Evolutionary conservation across 2,797 vertebrate genomes (phyloP).

Genomic region (Acanthis flammea): DNA sequence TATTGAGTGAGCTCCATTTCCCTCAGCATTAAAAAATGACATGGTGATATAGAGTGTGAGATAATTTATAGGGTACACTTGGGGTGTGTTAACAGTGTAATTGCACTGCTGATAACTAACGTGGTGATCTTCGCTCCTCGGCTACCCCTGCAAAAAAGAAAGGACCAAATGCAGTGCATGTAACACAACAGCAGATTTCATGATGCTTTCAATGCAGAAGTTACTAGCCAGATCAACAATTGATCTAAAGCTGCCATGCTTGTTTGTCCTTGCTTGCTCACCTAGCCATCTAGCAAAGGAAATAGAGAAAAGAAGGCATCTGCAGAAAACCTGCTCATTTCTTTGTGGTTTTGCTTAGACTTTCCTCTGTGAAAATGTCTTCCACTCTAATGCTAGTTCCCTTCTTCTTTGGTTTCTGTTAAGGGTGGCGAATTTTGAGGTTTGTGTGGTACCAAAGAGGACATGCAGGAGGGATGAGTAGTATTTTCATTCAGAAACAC

Average conservation of each 20-base stretch:
- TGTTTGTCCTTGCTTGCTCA: neutral
- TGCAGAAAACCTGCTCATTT: neutral
- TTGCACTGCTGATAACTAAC: neutral
- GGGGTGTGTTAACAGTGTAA: neutral
- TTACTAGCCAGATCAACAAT: neutral
- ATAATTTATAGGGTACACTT: constrained; percentile 16
- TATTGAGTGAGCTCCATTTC: neutral
- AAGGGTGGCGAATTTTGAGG: neutral
- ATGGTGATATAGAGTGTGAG: neutral
- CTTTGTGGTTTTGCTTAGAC: neutral
- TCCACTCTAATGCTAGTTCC: neutral
- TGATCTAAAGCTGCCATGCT: neutral
- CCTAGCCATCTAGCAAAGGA: neutral
- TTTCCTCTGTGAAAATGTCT: neutral
- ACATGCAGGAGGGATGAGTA: neutral
- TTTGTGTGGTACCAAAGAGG: neutral
- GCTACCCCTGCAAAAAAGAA: neutral
- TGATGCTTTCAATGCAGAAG: neutral
- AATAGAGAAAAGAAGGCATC: neutral
- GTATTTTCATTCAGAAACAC: neutral
- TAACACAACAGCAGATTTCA: neutral
- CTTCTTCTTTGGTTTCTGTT: neutral
- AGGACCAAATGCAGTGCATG: neutral
- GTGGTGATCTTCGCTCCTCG: neutral
- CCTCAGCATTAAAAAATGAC: constrained; percentile 17